phyloP scores from a whole-genome alignment of 1,140 invertebrate species.

The Diploscapter pachys region DNA sequence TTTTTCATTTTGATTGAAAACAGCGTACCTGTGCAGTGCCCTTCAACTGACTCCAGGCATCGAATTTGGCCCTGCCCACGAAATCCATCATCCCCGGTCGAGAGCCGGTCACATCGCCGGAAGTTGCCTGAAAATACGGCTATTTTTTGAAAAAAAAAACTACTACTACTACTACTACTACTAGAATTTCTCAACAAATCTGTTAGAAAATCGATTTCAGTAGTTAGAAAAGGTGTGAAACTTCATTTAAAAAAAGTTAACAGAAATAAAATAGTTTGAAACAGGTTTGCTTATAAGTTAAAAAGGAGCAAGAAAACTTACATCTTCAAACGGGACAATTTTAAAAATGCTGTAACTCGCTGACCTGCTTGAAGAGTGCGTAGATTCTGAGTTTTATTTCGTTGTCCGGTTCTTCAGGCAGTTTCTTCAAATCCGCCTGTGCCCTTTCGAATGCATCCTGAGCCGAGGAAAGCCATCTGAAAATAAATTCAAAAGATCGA shows the following conservation, averaged over 20 bases:
- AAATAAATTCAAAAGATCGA: slow-evolving; percentile 5
- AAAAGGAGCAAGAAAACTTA: background rate
- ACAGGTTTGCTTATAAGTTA: background rate
- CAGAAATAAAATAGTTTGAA: background rate
- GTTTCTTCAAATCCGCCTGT: slow-evolving; percentile 59
- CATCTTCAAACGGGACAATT: background rate
- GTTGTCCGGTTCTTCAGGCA: slow-evolving; percentile 65
- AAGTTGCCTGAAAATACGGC: slow-evolving; percentile 62
- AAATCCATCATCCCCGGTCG: slow-evolving; percentile 69
- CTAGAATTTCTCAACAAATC: too few species aligned
- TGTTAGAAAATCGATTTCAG: too few species aligned
- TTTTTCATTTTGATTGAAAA: slow-evolving; percentile 12
- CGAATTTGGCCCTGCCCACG: slow-evolving; percentile 68
- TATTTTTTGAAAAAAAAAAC: background rate
- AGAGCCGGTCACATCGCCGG: slow-evolving; percentile 63
- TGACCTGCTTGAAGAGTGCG: slow-evolving; percentile 67
- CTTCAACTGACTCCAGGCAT: slow-evolving; percentile 64
- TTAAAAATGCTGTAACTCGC: background rate
- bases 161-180: too few species aligned
- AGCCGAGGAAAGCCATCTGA: slow-evolving; percentile 26
- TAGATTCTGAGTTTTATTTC: slow-evolving; percentile 66
- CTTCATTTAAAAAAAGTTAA: background rate
- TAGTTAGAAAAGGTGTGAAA: background rate
- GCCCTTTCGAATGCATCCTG: slow-evolving; percentile 60
- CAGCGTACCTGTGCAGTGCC: slow-evolving; percentile 32